Evolutionary conservation across 2,888 invertebrate species (phyloP).

Genomic region (Limenitis camilla): DNA sequence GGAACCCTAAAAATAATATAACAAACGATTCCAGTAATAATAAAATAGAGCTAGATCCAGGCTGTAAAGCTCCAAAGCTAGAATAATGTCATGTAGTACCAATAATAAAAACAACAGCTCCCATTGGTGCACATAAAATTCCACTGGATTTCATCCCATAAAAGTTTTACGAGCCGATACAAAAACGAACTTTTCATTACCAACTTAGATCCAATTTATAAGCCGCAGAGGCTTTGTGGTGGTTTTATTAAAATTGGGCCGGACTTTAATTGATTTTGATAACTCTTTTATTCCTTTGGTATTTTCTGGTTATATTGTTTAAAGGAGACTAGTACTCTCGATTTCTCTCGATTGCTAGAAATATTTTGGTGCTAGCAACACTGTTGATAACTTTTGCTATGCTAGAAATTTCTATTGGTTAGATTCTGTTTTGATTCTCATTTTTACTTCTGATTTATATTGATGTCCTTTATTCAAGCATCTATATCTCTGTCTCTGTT

Average conservation of each 20-base stretch:
- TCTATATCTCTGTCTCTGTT: too few relatives aligned
- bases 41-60: background rate
- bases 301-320: too few relatives aligned
- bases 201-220: constrained; percentile 18
- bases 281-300: background rate
- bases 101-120: constrained; percentile 8
- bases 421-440: too few relatives aligned
- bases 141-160: constrained; percentile 12
- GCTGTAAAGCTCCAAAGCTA: constrained; percentile 2
- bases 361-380: too few relatives aligned
- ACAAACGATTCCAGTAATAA: background rate
- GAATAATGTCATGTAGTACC: constrained; percentile 7
- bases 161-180: constrained; percentile 16
- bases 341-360: too few relatives aligned
- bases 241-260: constrained; percentile 10
- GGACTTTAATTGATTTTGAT: constrained; percentile 3
- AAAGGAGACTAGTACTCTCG: too few relatives aligned
- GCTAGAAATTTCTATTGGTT: too few relatives aligned
- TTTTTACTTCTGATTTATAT: too few relatives aligned
- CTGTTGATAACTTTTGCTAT: too few relatives aligned
- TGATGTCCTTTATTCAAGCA: too few relatives aligned
- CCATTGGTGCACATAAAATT: constrained; percentile 4
- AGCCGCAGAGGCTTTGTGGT: constrained; percentile 9
- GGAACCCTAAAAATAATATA: background rate
- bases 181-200: constrained; percentile 13